phyloP scores from a whole-genome alignment of 2,797 vertebrate species.

The Phrynocephalus guinanensis region DNA sequence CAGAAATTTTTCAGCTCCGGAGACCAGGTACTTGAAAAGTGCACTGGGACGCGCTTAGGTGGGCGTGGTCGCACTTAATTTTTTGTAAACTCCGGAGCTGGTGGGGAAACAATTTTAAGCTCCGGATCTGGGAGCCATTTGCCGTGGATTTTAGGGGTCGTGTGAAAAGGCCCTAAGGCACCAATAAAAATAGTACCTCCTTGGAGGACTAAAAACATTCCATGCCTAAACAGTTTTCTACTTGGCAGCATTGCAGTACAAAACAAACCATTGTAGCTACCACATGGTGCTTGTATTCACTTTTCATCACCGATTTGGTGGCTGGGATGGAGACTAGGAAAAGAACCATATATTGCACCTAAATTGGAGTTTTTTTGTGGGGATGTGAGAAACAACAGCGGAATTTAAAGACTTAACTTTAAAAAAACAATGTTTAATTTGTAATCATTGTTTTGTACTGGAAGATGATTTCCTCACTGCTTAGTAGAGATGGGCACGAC shows the following conservation, averaged over 20 bases:
- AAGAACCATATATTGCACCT: not conserved
- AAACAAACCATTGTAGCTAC: not conserved
- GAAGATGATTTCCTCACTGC: slow-evolving; percentile 49
- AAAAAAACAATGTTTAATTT: not conserved
- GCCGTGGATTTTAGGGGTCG: too few relatives aligned
- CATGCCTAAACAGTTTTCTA: slow-evolving; percentile 9
- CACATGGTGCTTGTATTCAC: not conserved
- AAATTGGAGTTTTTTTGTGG: not conserved
- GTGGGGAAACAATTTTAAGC: too few relatives aligned
- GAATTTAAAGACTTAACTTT: not conserved
- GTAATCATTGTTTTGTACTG: slow-evolving; percentile 27
- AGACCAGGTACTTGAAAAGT: too few relatives aligned
- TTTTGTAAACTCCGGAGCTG: too few relatives aligned
- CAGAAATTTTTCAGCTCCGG: too few relatives aligned
- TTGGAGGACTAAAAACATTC: slow-evolving; percentile 21
- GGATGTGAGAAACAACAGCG: not conserved
- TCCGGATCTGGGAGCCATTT: too few relatives aligned
- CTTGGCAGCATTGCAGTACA: too few relatives aligned
- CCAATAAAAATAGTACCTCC: slow-evolving; percentile 28
- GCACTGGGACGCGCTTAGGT: too few relatives aligned
- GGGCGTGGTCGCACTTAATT: too few relatives aligned
- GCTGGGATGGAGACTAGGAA: not conserved
- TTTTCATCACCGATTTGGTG: not conserved
- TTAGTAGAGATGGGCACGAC: too few relatives aligned
- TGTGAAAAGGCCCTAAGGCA: not conserved